phyloP scores from a whole-genome alignment of 2,113 vertebrate genomes.

The Leptobrachium leishanense region DNA sequence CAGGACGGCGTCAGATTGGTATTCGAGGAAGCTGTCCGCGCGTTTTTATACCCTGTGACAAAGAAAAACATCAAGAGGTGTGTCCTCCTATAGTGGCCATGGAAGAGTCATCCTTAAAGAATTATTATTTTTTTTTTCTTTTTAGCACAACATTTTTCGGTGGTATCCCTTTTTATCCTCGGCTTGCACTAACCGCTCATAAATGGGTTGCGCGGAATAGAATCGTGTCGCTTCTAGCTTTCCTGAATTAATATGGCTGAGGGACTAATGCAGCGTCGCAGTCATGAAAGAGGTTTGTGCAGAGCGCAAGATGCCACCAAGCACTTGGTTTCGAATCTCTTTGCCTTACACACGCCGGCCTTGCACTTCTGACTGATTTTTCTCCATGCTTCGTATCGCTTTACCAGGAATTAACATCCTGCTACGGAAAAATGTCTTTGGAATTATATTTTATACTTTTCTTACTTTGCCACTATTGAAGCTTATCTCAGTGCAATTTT shows the following conservation, averaged over 20 bases:
- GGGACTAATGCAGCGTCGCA: constrained; percentile 3
- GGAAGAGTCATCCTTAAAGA: not conserved
- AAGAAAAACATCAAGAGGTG: constrained; percentile 90
- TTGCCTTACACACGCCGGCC: constrained; percentile 26
- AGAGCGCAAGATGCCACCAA: not conserved
- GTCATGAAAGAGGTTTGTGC: not conserved
- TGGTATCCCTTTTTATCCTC: constrained; percentile 33
- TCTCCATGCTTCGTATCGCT: constrained; percentile 23
- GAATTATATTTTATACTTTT: constrained; percentile 37
- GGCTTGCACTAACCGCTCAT: constrained; percentile 47
- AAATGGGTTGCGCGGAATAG: constrained; percentile 33
- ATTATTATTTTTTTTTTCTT: constrained; percentile 13
- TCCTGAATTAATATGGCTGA: constrained; percentile 17
- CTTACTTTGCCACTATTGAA: constrained; percentile 43
- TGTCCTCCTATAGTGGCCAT: constrained; percentile 77
- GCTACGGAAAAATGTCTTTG: constrained; percentile 4
- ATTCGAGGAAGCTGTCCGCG: constrained; percentile 86
- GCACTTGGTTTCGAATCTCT: constrained; percentile 23
- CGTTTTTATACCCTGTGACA: constrained; percentile 84
- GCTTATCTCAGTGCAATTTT: constrained; percentile 40
- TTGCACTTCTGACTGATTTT: constrained; percentile 33
- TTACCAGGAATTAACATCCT: constrained; percentile 4
- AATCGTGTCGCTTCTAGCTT: constrained; percentile 40
- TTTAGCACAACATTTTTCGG: constrained; percentile 30
- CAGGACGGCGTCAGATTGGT: constrained; percentile 87